Conservation (phyloP, 1,140 invertebrate species). For the Atopsyche davidsoni region DNA sequence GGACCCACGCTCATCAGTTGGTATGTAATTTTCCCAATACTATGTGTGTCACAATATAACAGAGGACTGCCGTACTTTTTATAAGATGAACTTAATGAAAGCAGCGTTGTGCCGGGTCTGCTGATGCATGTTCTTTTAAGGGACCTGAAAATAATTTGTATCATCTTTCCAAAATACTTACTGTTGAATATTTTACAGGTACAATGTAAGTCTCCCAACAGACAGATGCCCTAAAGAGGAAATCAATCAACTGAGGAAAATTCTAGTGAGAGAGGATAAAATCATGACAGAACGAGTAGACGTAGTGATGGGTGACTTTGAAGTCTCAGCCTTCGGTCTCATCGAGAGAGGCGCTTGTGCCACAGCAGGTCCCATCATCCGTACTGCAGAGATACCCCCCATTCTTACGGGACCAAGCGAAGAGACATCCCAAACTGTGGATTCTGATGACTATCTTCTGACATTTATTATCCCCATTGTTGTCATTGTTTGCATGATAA, state of each 20-base stretch:
- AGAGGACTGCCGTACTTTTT: constrained; percentile 1
- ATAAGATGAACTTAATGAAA: background rate
- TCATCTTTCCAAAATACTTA: background rate
- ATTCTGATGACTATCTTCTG: constrained; percentile 76
- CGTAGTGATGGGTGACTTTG: constrained; percentile 70
- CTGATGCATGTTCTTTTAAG: background rate
- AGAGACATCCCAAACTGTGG: constrained; percentile 37
- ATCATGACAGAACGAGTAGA: constrained; percentile 60
- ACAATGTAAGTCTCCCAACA: constrained; percentile 46
- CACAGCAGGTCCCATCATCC: constrained; percentile 47
- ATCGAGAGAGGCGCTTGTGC: constrained; percentile 67
- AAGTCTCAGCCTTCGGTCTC: constrained; percentile 65
- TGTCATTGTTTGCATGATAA: constrained; percentile 82
- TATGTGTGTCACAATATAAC: background rate
- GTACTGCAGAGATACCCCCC: constrained; percentile 25
- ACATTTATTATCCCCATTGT: constrained; percentile 86
- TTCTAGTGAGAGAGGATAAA: constrained; percentile 62
- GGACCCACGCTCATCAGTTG: constrained; percentile 68
- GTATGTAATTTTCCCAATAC: constrained; percentile 36
- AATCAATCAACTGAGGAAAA: constrained; percentile 62
- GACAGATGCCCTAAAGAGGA: constrained; percentile 70
- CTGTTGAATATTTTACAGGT: constrained; percentile 36
- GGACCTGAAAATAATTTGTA: background rate
- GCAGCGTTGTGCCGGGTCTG: too few relatives aligned
- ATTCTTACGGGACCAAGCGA: constrained; percentile 34